A percentile compares a stretch with the other conserved stretches of the same genome.
These are phyloP conservation scores for Leucoraja ocellata DNA, from an alignment of 2,797 vertebrate genomes.

Conservation along the genomic window DNA sequence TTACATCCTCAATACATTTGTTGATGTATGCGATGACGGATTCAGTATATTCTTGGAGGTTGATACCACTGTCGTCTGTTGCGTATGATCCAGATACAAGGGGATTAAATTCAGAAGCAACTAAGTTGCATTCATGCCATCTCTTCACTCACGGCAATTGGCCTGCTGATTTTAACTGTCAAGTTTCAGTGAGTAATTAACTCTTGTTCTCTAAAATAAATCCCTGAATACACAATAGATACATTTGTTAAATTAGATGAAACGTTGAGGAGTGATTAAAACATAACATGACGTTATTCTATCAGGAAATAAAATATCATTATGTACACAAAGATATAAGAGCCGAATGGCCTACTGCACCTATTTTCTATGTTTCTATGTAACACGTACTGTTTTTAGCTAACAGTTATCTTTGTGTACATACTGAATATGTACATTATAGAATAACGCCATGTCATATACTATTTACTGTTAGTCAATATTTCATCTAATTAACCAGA, in stretches of 20 bases:
- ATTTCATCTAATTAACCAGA: too few species aligned
- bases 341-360: not conserved
- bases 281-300: not conserved
- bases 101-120: not conserved
- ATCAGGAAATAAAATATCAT: not conserved
- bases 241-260: not conserved
- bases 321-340: not conserved
- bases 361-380: too few species aligned
- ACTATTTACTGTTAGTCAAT: too few species aligned
- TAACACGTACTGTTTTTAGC: not conserved
- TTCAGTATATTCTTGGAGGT: too few species aligned
- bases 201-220: not conserved
- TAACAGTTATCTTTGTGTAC: not conserved
- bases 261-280: not conserved
- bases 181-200: not conserved
- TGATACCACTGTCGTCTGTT: too few species aligned
- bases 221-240: not conserved
- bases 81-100: too few species aligned
- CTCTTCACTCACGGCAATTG: not conserved
- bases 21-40: too few species aligned
- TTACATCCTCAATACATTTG: too few species aligned
- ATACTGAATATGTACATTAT: too few species aligned
- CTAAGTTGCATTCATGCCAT: not conserved
- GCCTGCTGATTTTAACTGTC: not conserved
- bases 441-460: too few species aligned